These are phyloP conservation scores for Dendrophyllia cribrosa DNA, from an alignment of 64 coral and sea anemone genomes.

Conservation along the genomic window DNA sequence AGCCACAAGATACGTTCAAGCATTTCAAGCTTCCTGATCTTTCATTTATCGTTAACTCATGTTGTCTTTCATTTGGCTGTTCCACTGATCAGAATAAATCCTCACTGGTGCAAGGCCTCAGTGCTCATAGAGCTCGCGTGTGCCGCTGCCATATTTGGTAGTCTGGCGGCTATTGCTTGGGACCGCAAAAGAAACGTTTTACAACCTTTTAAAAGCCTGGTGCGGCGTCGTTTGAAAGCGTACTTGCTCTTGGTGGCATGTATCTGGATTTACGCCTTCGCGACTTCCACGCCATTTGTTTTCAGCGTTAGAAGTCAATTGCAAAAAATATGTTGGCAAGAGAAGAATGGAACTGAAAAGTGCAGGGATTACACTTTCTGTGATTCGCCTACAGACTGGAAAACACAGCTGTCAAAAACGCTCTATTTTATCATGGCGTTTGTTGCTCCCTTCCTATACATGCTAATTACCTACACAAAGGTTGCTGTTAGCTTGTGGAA, in stretches of 20 bases:
- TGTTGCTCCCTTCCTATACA: slow-evolving; percentile 1
- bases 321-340: neutral
- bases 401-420: slow-evolving; percentile 12
- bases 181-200: slow-evolving; percentile 16
- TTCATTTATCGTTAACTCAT: slow-evolving; percentile 25
- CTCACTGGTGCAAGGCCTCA: neutral
- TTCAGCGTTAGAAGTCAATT: neutral
- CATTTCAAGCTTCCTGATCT: slow-evolving; percentile 25
- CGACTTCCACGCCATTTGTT: neutral
- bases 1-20: neutral
- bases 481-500: slow-evolving; percentile 19
- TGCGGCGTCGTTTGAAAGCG: neutral
- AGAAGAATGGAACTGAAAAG: neutral
- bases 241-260: neutral
- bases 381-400: neutral
- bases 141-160: neutral
- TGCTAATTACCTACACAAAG: slow-evolving; percentile 7
- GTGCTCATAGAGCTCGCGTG: neutral
- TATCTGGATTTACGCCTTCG: slow-evolving; percentile 12
- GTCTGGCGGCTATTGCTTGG: slow-evolving; percentile 11
- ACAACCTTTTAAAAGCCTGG: slow-evolving; percentile 22
- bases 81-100: neutral
- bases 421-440: neutral
- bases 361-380: neutral
- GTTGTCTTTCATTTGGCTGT: neutral